Evolutionary conservation across 2,113 vertebrate genomes (phyloP).

Genomic region (Silurus asotus): DNA sequence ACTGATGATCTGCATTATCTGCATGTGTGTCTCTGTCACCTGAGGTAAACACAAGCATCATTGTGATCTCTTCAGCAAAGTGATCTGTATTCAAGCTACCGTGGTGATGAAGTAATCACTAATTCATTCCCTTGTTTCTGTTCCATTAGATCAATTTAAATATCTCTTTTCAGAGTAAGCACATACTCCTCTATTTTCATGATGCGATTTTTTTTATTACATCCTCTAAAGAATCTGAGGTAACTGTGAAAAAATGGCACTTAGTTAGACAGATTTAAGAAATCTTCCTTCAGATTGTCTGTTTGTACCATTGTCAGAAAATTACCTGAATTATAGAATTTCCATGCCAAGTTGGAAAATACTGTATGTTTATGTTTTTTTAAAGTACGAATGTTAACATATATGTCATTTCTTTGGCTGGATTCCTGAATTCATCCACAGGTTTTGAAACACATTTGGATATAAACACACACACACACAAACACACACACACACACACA

Average conservation of each 20-base stretch:
- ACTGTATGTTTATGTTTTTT: background rate
- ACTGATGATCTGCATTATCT: background rate
- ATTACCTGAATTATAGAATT: background rate
- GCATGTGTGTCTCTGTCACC: background rate
- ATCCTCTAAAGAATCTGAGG: background rate
- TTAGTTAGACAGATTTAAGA: background rate
- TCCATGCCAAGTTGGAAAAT: background rate
- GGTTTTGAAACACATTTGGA: background rate
- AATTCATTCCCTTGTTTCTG: background rate
- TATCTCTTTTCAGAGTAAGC: background rate
- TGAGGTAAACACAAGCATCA: background rate
- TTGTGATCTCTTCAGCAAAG: background rate
- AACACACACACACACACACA: background rate
- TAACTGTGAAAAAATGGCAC: background rate
- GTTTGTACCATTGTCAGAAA: background rate
- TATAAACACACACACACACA: background rate
- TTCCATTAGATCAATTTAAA: background rate
- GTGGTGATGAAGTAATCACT: background rate
- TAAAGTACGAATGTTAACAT: background rate
- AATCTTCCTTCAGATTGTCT: background rate
- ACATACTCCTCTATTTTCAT: background rate
- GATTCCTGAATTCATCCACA: background rate
- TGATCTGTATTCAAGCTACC: background rate
- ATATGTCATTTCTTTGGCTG: background rate
- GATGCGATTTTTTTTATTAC: background rate